Base-by-base conservation (phyloP, 2,113 vertebrate species). In the Stegastes partitus region DNA sequence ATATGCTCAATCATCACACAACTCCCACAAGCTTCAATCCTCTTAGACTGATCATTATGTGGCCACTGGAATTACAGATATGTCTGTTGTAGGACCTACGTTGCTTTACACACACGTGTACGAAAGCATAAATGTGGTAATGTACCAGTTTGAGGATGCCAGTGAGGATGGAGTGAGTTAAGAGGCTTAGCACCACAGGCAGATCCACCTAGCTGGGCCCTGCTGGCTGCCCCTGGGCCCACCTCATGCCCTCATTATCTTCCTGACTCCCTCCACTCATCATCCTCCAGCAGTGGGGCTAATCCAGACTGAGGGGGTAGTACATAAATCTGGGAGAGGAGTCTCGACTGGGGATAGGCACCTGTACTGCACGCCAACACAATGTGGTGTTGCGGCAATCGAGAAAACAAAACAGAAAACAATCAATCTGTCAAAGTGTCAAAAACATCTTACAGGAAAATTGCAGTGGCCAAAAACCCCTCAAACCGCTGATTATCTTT, bases 161-260 rank as follows among this genome's bases (percentile, higher is more conserved):
- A 78, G 49, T 76, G 81, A 83, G 77, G 74, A 58, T 70, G 59
- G 64, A 76, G 62, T 67, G 79, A 83, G 82, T 87, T 87, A 93
- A 90, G 87, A 88, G 83, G 84, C 83, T 93, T 90, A 89, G 57
- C 82, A 68, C 72, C 72, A 82, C 70, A 73, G 64, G 64, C 57
- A 68, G 82, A 82, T 85, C 73, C 90, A 89, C 81, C 89, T 91
- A 84, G 78, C 87, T 81, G 85, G 81, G 70, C 74, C 54, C 69
- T 78, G 69, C 72, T 84, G 83, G 83, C 78, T 74, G 74, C 77
- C 85, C 77, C 78, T 68, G 77, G 73, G 81, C 79, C 86, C 71
- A 82, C 58, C 84, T 69, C 54, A 76, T 88, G 85, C 86, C 81
- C 89, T 91, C 85, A 91, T 90, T 90, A 89, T 84, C 72, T 84